Conservation (phyloP, 2,113 vertebrate species). For the Azemiops feae region DNA sequence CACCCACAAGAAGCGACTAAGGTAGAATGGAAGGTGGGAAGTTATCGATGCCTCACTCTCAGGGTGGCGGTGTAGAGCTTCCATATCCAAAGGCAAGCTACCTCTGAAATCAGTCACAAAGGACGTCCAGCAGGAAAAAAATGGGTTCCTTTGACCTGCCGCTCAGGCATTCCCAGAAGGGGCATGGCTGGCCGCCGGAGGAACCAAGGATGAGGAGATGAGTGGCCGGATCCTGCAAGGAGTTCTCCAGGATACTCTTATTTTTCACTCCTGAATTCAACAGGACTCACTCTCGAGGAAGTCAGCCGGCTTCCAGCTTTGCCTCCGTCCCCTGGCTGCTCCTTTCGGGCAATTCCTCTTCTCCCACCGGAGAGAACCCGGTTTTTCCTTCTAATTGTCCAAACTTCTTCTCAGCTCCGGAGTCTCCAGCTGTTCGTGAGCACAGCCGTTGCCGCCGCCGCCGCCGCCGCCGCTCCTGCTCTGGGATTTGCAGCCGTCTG, state of each 20-base stretch:
- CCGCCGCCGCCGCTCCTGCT: not conserved
- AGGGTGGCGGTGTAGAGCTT: not conserved
- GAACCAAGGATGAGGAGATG: not conserved
- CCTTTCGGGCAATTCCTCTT: not conserved
- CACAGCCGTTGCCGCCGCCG: no score
- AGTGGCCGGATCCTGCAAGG: not conserved
- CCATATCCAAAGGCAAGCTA: not conserved
- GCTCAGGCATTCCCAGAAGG: not conserved
- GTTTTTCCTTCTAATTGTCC: not conserved
- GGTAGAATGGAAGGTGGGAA: not conserved
- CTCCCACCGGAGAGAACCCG: not conserved
- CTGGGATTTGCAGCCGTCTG: not conserved
- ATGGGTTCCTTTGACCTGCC: fast-evolving
- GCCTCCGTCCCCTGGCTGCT: not conserved
- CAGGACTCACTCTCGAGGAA: not conserved
- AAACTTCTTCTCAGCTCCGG: not conserved
- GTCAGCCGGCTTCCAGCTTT: not conserved
- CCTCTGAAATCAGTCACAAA: not conserved
- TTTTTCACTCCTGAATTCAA: not conserved
- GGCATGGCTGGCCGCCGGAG: not conserved
- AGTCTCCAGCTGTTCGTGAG: not conserved
- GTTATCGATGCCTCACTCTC: not conserved
- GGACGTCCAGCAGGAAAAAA: not conserved
- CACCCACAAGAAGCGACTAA: not conserved
- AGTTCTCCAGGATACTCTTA: not conserved